A percentile compares a stretch with the other conserved stretches of the same genome.
Evolutionary conservation across 2,888 invertebrate genomes (phyloP).

Genomic region (Plusia festucae): DNA sequence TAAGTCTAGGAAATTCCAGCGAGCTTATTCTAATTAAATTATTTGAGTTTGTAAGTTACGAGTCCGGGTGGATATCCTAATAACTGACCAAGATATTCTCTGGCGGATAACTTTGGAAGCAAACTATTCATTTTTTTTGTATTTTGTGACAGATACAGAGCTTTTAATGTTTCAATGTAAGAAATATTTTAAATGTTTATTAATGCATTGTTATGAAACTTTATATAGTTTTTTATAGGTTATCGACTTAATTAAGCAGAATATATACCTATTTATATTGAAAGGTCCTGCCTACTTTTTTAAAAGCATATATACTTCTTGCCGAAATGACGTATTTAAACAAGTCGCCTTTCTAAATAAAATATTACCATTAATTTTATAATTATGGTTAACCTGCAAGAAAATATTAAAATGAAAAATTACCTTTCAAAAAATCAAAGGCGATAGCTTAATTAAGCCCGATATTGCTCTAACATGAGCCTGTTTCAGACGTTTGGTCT

Average conservation of each 20-base stretch:
- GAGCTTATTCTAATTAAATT: constrained; percentile 77
- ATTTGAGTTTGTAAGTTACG: constrained; percentile 71
- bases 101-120: constrained; percentile 61
- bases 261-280: no score
- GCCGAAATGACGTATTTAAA: not conserved
- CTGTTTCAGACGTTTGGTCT: constrained; percentile 50
- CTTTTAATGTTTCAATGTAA: constrained; percentile 3
- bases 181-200: not conserved
- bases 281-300: no score
- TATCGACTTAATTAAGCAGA: no score
- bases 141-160: constrained; percentile 32
- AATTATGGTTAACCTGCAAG: not conserved
- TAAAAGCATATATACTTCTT: no score
- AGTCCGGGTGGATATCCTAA: constrained; percentile 53
- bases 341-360: not conserved
- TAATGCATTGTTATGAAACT: not conserved
- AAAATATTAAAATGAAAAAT: constrained; percentile 14
- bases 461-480: constrained; percentile 38
- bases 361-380: not conserved
- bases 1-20: constrained; percentile 62
- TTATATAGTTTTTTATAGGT: not conserved
- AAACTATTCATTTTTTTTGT: constrained; percentile 63
- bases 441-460: constrained; percentile 29
- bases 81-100: constrained; percentile 70
- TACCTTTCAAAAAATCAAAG: constrained; percentile 28